Conservation (phyloP, 1,140 invertebrate species). For the Drosophila lowei region DNA sequence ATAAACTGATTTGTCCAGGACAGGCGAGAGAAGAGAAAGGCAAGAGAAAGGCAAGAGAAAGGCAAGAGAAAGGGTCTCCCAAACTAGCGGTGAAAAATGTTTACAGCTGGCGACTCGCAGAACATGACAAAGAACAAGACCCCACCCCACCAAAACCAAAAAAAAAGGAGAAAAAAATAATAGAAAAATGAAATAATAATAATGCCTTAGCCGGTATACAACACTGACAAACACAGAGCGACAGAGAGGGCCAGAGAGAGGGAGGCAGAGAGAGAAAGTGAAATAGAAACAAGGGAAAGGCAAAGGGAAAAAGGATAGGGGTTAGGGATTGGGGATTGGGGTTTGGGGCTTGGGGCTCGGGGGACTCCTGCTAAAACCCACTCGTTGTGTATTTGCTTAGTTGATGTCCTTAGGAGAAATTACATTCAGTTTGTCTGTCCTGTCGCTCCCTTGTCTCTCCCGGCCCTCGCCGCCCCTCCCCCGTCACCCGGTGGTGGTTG, state of each 20-base stretch:
- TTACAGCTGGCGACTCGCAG: constrained; percentile 43
- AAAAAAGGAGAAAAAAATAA: constrained; percentile 33
- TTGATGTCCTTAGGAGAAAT: constrained; percentile 58
- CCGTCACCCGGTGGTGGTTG: constrained; percentile 6
- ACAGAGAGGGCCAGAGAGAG: not conserved
- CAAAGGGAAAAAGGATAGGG: not conserved
- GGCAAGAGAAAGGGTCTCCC: not conserved
- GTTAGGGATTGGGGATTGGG: not conserved
- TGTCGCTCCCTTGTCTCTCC: constrained; percentile 4
- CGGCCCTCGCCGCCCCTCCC: not conserved
- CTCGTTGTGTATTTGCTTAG: constrained; percentile 51
- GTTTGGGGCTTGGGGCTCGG: not conserved
- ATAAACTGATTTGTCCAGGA: constrained; percentile 42
- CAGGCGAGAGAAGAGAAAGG: not conserved
- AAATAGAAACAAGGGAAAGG: not conserved
- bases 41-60: not conserved
- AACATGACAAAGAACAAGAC: constrained; percentile 50
- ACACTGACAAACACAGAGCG: not conserved
- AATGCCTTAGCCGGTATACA: constrained; percentile 24
- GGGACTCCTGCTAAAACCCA: constrained; percentile 15
- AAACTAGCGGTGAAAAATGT: constrained; percentile 45
- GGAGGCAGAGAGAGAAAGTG: not conserved
- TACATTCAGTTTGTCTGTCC: constrained; percentile 47
- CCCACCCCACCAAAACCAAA: constrained; percentile 6
- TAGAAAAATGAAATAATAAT: constrained; percentile 54